Evolutionary conservation across 1,140 invertebrate genomes (phyloP).

Genomic region (Zaprionus tsacasi): DNA sequence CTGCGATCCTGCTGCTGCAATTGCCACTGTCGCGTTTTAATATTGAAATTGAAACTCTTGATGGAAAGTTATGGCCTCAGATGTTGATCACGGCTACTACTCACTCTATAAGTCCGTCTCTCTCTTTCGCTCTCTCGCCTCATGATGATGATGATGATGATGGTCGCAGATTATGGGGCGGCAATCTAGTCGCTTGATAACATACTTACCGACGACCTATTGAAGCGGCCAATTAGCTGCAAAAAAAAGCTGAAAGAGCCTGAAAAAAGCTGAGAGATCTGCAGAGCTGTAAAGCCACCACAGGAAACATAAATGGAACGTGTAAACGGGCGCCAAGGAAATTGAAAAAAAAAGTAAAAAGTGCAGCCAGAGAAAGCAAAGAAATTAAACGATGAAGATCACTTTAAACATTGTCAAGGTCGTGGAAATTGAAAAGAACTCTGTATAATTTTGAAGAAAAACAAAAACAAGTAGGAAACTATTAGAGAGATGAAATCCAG

Average conservation of each 20-base stretch:
- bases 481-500: too few relatives aligned
- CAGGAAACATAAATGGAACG: slow-evolving; percentile 28
- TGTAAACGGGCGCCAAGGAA: slow-evolving; percentile 22
- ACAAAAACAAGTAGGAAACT: too few relatives aligned
- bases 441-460: too few relatives aligned
- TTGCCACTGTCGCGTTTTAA: slow-evolving; percentile 48
- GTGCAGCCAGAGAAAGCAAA: neutral
- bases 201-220: slow-evolving; percentile 42
- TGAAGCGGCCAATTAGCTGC: slow-evolving; percentile 32
- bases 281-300: neutral
- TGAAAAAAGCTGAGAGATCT: neutral
- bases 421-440: neutral
- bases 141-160: slow-evolving; percentile 53
- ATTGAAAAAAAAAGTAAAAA: slow-evolving; percentile 5
- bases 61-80: slow-evolving; percentile 70
- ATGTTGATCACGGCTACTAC: neutral
- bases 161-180: slow-evolving; percentile 71
- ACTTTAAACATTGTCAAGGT: neutral
- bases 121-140: neutral
- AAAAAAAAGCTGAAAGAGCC: neutral
- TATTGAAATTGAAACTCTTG: slow-evolving; percentile 76
- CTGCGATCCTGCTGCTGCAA: slow-evolving; percentile 14
- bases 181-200: slow-evolving; percentile 57
- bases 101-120: neutral
- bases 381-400: neutral